These are phyloP conservation scores for Scopus umbretta DNA, from an alignment of 2,113 vertebrate genomes.

Conservation along the genomic window DNA sequence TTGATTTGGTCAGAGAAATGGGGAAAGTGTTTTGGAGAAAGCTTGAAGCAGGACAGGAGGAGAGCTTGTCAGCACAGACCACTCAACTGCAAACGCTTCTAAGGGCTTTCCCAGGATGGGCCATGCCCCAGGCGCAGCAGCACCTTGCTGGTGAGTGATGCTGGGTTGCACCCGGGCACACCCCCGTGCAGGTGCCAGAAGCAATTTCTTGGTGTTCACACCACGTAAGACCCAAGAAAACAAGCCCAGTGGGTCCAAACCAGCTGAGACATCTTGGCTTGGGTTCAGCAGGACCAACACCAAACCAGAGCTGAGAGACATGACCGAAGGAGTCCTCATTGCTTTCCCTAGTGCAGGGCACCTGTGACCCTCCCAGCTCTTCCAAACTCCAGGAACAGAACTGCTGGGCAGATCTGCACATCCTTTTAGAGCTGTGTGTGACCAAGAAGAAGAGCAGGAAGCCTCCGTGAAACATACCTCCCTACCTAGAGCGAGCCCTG, in stretches of 20 bases:
- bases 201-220: neutral
- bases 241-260: neutral
- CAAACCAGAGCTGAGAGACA: neutral
- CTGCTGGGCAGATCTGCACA: neutral
- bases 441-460: neutral
- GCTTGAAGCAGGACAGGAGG: neutral
- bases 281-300: neutral
- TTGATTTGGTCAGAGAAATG: neutral
- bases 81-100: neutral
- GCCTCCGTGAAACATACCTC: neutral
- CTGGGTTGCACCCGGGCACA: neutral
- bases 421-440: neutral
- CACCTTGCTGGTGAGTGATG: neutral
- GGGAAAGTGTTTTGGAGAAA: neutral
- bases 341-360: neutral
- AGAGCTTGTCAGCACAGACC: neutral
- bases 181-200: neutral
- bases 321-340: rapidly evolving
- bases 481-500: neutral
- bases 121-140: neutral
- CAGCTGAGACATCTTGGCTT: neutral
- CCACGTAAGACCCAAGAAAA: neutral
- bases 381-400: neutral
- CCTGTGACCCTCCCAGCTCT: neutral
- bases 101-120: neutral